These are phyloP conservation scores for Pocillopora meandrina DNA, from an alignment of 92 coral and sea anemone genomes.

Conservation along the genomic window DNA sequence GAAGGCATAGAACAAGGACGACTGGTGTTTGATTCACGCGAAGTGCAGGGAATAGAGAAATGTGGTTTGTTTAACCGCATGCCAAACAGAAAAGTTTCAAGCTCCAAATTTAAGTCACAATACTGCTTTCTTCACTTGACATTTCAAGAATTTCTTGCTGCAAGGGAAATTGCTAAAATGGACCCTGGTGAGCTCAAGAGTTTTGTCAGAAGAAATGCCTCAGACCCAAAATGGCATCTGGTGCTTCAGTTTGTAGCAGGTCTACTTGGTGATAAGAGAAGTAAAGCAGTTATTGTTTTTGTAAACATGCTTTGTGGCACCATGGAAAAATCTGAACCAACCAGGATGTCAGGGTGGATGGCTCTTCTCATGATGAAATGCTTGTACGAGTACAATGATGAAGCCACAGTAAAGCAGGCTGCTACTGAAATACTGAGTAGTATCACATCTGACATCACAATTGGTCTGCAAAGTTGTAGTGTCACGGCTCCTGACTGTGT, in stretches of 20 bases:
- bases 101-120: neutral
- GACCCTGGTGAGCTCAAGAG: neutral
- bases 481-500: constrained; percentile 40
- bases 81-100: constrained; percentile 11
- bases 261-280: constrained; percentile 1
- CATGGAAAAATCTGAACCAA: neutral
- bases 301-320: constrained; percentile 1
- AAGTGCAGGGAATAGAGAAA: constrained; percentile 1
- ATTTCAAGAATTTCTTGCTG: constrained; percentile 43
- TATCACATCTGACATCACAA: neutral
- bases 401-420: neutral
- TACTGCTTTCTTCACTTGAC: constrained; percentile 45
- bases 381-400: constrained; percentile 28
- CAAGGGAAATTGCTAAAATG: constrained; percentile 33
- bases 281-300: neutral
- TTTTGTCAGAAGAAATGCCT: constrained; percentile 9
- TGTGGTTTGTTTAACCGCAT: constrained; percentile 48
- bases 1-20: constrained; percentile 13
- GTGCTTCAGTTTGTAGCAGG: constrained; percentile 48
- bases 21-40: constrained; percentile 18
- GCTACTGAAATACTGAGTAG: constrained; percentile 18
- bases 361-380: constrained; percentile 45
- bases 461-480: neutral
- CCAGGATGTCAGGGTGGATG: too few species aligned
- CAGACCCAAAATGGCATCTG: constrained; percentile 42